phyloP scores from a whole-genome alignment of 2,888 invertebrate genomes.

The Nasonovia ribisnigri region DNA sequence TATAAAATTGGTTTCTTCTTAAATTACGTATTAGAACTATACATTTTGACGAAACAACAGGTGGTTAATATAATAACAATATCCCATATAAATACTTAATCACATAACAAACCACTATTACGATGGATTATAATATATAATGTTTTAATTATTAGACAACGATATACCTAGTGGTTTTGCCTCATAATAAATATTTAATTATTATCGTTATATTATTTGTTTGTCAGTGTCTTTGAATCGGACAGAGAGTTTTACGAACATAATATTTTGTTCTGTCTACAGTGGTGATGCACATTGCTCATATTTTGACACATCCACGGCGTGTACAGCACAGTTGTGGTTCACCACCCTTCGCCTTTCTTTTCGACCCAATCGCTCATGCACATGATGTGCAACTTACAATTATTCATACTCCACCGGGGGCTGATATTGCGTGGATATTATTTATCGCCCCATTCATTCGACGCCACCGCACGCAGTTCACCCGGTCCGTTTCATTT shows the following conservation, averaged over 20 bases:
- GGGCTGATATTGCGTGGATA: conserved; percentile 48
- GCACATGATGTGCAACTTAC: conserved; percentile 1
- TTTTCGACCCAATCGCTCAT: neutral
- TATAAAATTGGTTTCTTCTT: neutral
- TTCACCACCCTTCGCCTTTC: neutral
- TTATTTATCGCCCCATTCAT: conserved; percentile 49
- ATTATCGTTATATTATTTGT: neutral
- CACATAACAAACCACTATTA: neutral
- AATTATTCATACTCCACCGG: conserved; percentile 48
- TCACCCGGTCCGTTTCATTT: conserved; percentile 52
- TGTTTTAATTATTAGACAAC: neutral
- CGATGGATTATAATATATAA: neutral
- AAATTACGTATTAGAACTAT: neutral
- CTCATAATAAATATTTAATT: neutral
- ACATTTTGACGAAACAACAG: neutral
- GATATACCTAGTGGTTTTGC: neutral
- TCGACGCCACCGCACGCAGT: neutral
- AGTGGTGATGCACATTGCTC: neutral
- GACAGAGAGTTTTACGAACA: neutral
- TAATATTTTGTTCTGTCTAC: neutral
- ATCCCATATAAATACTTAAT: neutral
- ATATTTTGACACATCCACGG: conserved; percentile 41
- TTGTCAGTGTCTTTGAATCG: neutral
- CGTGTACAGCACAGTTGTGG: neutral
- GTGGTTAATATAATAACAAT: neutral